Base-by-base conservation (phyloP, 23 tunicate genomes). In the Clavelina lepadiformis region DNA sequence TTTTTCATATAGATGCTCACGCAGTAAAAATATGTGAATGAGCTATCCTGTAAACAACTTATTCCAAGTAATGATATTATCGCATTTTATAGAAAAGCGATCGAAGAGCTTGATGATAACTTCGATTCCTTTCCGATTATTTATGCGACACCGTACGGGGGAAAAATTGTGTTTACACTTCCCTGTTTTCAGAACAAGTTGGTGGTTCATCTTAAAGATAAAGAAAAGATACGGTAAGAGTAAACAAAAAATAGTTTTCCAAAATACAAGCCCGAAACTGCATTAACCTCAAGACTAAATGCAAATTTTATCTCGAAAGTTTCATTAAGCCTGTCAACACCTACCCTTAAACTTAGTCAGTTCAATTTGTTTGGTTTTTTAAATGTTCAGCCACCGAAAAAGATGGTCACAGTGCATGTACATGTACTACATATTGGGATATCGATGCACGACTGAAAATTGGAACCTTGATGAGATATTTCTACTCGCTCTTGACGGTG, bases 401-500 rank as follows among this genome's bases (percentile, higher is more conserved):
- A 83, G 98, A 21, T 93, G 98, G 98, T 83, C 94, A 11, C 98
- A 93, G 60, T 85, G 92, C 79, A 94, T 94, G 99, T 94, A 94
- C 91, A 75, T 94, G 89, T 94, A 94, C 69, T 94, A 94, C 73
- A 71, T 94, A 46, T 83, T 94, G 47, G 99, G 99, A 1, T 94
- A 84, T 33, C 82, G 69, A 63, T 69, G 72, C 5, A 74, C 87
- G 29, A 93, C 85, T 72, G 85, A 93, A 67, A 51, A 74, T 5
- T 74, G 67, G 35, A 93, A 83, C 53, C 80, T 68, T 46, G 99
- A 94, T 56, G 89, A 89, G 28, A 60, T 81, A 1, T 94, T 81
- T 58, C 46, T 94, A 0, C 53, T 94, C 67, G 96, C 99, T 45
- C 82, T 94, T 7, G 99, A 94, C 59, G 99, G 99, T 35, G 99